Percentiles rank a stretch among this genome's conserved stretches.
Conservation (phyloP, 2,888 invertebrate species). For the Drosophila stalkeri region DNA sequence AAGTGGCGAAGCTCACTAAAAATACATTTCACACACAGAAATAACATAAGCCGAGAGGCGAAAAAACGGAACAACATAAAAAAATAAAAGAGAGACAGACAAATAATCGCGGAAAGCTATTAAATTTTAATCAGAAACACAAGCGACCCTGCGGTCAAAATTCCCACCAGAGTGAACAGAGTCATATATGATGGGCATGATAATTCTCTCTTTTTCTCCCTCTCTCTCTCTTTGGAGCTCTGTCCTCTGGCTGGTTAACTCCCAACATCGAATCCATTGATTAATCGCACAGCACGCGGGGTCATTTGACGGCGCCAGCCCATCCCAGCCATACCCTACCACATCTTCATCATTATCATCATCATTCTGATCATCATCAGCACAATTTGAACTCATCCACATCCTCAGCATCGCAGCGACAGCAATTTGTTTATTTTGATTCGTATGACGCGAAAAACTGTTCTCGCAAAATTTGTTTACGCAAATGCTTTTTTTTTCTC, state of each 20-base stretch:
- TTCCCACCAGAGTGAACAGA: conserved; percentile 57
- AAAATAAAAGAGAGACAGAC: conserved; percentile 29
- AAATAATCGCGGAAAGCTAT: conserved; percentile 75
- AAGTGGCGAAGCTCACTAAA: conserved; percentile 31
- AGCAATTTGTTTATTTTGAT: conserved; percentile 68
- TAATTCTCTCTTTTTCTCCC: conserved; percentile 36
- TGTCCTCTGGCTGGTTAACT: conserved; percentile 11
- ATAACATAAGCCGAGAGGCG: conserved; percentile 31
- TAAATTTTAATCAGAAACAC: conserved; percentile 76
- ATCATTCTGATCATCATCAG: conserved; percentile 7
- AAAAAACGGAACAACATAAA: conserved; percentile 1
- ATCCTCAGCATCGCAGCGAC: conserved; percentile 19
- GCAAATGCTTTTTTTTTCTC: conserved; percentile 36
- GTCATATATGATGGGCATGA: conserved; percentile 37
- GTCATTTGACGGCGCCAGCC: conserved; percentile 58
- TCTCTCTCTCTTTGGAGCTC: conserved; percentile 12
- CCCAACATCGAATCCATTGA: conserved; percentile 52
- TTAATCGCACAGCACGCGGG: conserved; percentile 61
- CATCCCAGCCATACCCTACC: conserved; percentile 17
- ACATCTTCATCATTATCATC: conserved; percentile 6
- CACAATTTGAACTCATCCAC: conserved; percentile 31
- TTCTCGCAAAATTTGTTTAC: conserved; percentile 44
- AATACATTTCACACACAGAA: conserved; percentile 57
- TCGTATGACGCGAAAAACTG: conserved; percentile 61
- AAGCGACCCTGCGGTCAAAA: conserved; percentile 76